Evolutionary conservation across 2,888 invertebrate species (phyloP).

Genomic region (Amorpha juglandis): DNA sequence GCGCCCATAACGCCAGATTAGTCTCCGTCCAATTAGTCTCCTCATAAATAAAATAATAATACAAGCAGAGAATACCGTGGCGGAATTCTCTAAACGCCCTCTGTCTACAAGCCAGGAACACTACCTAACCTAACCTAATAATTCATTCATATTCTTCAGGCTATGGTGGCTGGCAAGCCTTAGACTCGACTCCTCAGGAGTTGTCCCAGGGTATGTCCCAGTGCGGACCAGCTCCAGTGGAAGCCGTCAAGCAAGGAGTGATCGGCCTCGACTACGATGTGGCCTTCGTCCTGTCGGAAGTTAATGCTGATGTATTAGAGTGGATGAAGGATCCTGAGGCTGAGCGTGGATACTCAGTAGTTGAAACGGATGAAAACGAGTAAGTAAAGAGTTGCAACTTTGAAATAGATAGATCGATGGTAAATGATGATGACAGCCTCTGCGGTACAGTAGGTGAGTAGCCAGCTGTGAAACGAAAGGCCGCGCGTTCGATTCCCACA

Average conservation of each 20-base stretch:
- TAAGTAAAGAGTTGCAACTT: conserved; percentile 62
- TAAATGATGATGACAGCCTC: too few species aligned
- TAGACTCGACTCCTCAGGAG: conserved; percentile 94
- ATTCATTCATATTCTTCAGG: conserved; percentile 64
- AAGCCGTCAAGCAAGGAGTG: conserved; percentile 90
- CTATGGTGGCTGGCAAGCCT: conserved; percentile 94
- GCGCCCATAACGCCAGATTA: too few species aligned
- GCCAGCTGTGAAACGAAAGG: too few species aligned
- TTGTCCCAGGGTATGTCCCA: conserved; percentile 88
- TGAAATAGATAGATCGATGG: too few species aligned
- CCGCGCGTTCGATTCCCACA: too few species aligned
- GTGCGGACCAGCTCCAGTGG: conserved; percentile 91
- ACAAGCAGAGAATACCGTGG: too few species aligned
- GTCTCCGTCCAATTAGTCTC: too few species aligned
- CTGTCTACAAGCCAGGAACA: too few species aligned
- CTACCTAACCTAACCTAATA: too few species aligned
- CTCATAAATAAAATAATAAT: too few species aligned
- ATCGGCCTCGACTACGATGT: conserved; percentile 90
- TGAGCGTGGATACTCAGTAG: conserved; percentile 87
- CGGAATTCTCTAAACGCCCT: too few species aligned
- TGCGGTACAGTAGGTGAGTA: too few species aligned
- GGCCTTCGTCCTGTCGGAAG: conserved; percentile 91
- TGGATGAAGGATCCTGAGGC: conserved; percentile 88
- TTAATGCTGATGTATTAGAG: conserved; percentile 92
- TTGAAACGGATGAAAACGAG: conserved; percentile 90